Evolutionary conservation across 2,888 invertebrate species (phyloP).

Genomic region (Caenorhabditis sp.): DNA sequence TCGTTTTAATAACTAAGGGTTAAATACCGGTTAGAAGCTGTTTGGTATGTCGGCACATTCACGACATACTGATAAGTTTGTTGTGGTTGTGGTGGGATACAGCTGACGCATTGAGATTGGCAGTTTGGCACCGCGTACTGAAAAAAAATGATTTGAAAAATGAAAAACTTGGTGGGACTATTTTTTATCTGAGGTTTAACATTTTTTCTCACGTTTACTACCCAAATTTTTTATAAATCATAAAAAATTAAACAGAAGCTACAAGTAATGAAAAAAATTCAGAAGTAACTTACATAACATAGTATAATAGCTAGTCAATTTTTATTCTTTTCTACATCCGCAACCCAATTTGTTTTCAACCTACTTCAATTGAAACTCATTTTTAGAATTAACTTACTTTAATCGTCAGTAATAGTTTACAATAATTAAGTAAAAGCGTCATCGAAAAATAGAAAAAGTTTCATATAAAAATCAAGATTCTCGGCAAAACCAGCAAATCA

Average conservation of each 20-base stretch:
- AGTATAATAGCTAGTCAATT: too few relatives aligned
- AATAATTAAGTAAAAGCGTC: constrained; percentile 20
- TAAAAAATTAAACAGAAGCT: too few relatives aligned
- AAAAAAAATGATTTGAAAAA: constrained; percentile 9
- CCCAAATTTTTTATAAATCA: too few relatives aligned
- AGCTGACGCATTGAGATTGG: constrained; percentile 42
- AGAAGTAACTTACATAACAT: too few relatives aligned
- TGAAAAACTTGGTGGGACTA: background rate
- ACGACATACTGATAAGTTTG: constrained; percentile 44
- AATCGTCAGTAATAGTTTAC: constrained; percentile 31
- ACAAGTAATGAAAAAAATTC: too few relatives aligned
- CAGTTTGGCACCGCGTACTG: constrained; percentile 44
- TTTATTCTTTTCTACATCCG: too few relatives aligned
- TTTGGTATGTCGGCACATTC: constrained; percentile 31
- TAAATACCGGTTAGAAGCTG: constrained; percentile 19
- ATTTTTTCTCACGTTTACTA: too few relatives aligned
- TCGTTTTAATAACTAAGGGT: background rate
- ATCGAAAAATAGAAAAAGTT: background rate
- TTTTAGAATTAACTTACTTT: constrained; percentile 18
- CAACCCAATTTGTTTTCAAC: background rate
- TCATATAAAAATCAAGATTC: background rate
- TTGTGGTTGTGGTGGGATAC: constrained; percentile 25
- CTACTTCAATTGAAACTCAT: background rate
- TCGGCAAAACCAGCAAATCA: background rate
- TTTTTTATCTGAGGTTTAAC: too few relatives aligned